Base-by-base conservation (phyloP, 1,140 invertebrate species). In the Aphidius gifuensis region DNA sequence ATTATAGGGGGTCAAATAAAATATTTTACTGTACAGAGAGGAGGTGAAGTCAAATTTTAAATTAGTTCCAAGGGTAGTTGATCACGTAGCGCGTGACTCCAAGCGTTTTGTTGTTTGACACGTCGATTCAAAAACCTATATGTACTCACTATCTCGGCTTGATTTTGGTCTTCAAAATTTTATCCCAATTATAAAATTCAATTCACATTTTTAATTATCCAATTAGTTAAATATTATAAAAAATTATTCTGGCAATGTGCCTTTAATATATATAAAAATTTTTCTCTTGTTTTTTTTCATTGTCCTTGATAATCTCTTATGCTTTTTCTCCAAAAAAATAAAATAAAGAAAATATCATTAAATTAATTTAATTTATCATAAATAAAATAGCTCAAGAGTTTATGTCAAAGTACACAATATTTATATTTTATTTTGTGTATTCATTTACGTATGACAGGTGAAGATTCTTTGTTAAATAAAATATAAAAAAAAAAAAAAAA, bases 171-270 rank as follows among this genome's bases (percentile, higher is more conserved):
- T 69, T 67, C 66, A 64, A 68, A 70, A 67, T 69, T 68, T 77
- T 77, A 71, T 75, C 75, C 77, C 78, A 81, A 81, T 81, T 81
- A 81, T 81, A 80, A 80, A 79, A 81, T 77, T 80, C 79, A 78
- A 66, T 74, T 71, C 70, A 76, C 74, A 55, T 77, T 71, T 72
- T 71, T 81, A 80, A 81, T 81, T 81, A 81, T 79, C 78, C 79
- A 81, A 80, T 81, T 81, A 80, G 78, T 69, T 32, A 71, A 69
- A 76, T 16, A 16, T 16, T 16, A 16, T 76, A 73, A 73, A 66
- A 68, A 49, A 47, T 59, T 54, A 8, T 60, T 16, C 47, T 56
- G 53, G 59, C 47, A 65, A 54, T 48, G 65, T 64, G 65, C 68
- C 64, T 58, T 63, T 45, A 46, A 50, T 32, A 32, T 32, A 32